Evolutionary conservation across 2,888 invertebrate species (phyloP).

Genomic region (Melangyna quadrimaculata): DNA sequence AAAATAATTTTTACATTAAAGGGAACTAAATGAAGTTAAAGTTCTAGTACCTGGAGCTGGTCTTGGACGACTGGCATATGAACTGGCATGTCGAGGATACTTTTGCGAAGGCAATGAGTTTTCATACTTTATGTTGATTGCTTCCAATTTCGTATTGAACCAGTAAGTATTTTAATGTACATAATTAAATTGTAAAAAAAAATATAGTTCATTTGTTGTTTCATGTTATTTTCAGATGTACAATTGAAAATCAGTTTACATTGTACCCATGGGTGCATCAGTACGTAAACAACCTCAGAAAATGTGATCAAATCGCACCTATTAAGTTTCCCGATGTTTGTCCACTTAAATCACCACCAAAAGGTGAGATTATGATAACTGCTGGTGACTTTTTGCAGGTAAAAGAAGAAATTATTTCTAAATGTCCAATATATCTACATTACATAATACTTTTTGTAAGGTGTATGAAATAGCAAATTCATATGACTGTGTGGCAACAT

Average conservation of each 20-base stretch:
- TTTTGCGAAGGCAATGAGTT: conserved; percentile 98
- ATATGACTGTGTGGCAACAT: conserved; percentile 95
- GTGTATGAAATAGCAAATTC: conserved; percentile 76
- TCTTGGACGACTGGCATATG: conserved; percentile 95
- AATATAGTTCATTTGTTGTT: not conserved
- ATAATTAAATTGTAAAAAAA: not conserved
- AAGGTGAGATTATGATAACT: conserved; percentile 93
- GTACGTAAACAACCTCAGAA: conserved; percentile 92
- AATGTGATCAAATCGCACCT: conserved; percentile 89
- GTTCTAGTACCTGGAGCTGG: conserved; percentile 98
- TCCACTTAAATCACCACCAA: conserved; percentile 84
- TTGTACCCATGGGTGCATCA: conserved; percentile 98
- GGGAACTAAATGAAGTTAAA: conserved; percentile 82
- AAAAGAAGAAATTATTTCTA: conserved; percentile 76
- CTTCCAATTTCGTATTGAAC: conserved; percentile 97
- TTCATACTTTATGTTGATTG: conserved; percentile 97
- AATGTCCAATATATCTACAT: conserved; percentile 65
- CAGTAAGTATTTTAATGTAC: conserved; percentile 81
- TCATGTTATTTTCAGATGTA: conserved; percentile 74
- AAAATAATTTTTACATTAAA: conserved; percentile 50
- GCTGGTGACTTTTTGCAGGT: conserved; percentile 98
- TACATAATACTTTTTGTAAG: conserved; percentile 35
- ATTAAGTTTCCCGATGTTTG: conserved; percentile 94
- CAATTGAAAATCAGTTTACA: conserved; percentile 86
- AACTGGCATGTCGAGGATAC: conserved; percentile 94